Evolutionary conservation across 2,797 vertebrate genomes (phyloP).

Genomic region (Xenops minutus): DNA sequence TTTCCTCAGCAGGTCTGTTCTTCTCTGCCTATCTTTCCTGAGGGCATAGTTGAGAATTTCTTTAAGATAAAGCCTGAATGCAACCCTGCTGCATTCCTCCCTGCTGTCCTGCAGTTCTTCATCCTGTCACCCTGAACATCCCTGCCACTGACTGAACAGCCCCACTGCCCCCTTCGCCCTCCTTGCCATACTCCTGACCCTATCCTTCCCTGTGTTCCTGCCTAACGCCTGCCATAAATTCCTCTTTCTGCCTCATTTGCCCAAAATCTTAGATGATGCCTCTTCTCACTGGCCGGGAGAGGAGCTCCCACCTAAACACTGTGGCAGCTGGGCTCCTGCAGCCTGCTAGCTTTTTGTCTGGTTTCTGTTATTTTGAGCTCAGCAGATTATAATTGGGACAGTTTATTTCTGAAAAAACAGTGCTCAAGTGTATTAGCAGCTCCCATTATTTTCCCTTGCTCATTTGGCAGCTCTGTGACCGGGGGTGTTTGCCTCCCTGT

Average conservation of each 20-base stretch:
- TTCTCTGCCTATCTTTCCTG: not conserved
- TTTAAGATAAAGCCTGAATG: not conserved
- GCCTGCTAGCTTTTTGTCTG: not conserved
- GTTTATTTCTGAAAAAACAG: not conserved
- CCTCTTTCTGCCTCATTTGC: not conserved
- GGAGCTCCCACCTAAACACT: not conserved
- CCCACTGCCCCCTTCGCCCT: not conserved
- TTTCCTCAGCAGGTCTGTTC: not conserved
- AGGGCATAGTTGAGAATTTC: not conserved
- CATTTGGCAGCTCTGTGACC: fast-evolving
- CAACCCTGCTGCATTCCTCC: not conserved
- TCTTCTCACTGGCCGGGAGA: not conserved
- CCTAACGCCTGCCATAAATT: not conserved
- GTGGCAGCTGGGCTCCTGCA: not conserved
- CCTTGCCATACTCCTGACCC: not conserved
- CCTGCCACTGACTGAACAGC: not conserved
- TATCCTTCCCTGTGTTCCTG: not conserved
- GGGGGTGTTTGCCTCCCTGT: not conserved
- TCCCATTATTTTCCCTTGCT: not conserved
- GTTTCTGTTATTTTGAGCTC: not conserved
- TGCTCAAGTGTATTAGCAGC: not conserved
- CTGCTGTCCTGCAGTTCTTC: not conserved
- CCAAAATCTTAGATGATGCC: not conserved
- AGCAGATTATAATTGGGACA: not conserved
- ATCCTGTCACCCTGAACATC: not conserved